A percentile compares a stretch with the other conserved stretches of the same genome.
Evolutionary conservation across 2,113 vertebrate genomes (phyloP).

Genomic region (Perca schrenkii): DNA sequence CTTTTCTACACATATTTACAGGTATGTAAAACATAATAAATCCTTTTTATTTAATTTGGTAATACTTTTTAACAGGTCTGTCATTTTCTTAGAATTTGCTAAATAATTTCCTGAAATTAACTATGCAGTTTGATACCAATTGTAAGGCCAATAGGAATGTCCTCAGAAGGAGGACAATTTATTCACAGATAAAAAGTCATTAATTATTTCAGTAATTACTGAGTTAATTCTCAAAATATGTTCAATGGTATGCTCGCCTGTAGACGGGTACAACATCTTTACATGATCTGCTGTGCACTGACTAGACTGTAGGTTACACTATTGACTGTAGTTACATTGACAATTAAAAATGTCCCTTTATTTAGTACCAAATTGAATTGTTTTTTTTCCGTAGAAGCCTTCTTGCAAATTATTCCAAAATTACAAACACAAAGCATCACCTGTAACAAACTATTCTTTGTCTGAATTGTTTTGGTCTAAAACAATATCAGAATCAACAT

Average conservation of each 20-base stretch:
- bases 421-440: not conserved
- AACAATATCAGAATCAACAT: not conserved
- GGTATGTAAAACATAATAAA: not conserved
- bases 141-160: not conserved
- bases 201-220: not conserved
- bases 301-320: not conserved
- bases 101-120: not conserved
- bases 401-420: not conserved
- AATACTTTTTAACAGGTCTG: not conserved
- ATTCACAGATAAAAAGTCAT: not conserved
- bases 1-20: not conserved
- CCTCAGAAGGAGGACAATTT: not conserved
- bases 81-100: not conserved
- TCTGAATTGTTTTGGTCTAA: not conserved
- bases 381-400: not conserved
- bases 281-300: not conserved
- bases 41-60: not conserved
- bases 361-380: not conserved
- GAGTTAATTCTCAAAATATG: not conserved
- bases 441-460: not conserved
- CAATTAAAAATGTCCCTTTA: not conserved
- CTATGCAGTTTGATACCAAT: not conserved
- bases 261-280: not conserved
- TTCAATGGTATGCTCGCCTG: not conserved
- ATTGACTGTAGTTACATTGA: not conserved